phyloP scores from a whole-genome alignment of 1,140 invertebrate species.

The Drosophila truncata region DNA sequence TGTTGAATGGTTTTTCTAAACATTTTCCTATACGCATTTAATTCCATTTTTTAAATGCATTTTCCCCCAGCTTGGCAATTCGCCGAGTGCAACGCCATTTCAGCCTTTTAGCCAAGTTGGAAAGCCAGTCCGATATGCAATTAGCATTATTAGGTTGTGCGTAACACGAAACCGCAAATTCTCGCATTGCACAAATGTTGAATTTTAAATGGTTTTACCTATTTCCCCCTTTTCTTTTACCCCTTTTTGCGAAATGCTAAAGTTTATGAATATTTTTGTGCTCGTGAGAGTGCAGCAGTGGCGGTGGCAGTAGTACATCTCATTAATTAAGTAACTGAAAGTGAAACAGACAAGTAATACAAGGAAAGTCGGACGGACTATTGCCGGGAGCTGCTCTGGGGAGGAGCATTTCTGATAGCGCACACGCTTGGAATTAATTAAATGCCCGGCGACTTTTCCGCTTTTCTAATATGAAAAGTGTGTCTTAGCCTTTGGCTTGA shows the following conservation, averaged over 20 bases:
- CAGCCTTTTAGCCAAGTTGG: conserved; percentile 17
- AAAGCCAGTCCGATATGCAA: conserved; percentile 38
- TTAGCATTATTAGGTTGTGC: conserved; percentile 60
- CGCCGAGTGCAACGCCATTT: conserved; percentile 1
- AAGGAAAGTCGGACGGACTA: conserved; percentile 46
- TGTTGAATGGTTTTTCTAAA: background rate
- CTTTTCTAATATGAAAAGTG: conserved; percentile 31
- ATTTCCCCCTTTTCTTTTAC: background rate
- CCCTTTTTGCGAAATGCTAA: conserved; percentile 9
- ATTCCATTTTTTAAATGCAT: background rate
- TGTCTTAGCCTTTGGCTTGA: conserved; percentile 35
- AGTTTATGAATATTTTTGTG: conserved; percentile 20
- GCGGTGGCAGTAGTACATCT: conserved; percentile 15
- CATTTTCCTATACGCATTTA: background rate
- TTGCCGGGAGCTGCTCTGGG: conserved; percentile 22
- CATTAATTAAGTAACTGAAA: conserved; percentile 67
- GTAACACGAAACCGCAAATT: conserved; percentile 48
- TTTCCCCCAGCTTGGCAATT: background rate
- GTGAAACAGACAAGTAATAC: conserved; percentile 45
- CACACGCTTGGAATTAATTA: conserved; percentile 71
- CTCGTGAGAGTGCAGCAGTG: conserved; percentile 9
- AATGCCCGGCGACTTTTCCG: conserved; percentile 50
- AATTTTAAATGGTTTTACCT: conserved; percentile 18
- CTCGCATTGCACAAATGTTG: conserved; percentile 20
- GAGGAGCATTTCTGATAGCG: conserved; percentile 57